Percentiles rank a stretch among this genome's conserved stretches.
These are phyloP conservation scores for Xyliphius kryptos DNA, from an alignment of 2,113 vertebrate genomes.

Conservation along the genomic window DNA sequence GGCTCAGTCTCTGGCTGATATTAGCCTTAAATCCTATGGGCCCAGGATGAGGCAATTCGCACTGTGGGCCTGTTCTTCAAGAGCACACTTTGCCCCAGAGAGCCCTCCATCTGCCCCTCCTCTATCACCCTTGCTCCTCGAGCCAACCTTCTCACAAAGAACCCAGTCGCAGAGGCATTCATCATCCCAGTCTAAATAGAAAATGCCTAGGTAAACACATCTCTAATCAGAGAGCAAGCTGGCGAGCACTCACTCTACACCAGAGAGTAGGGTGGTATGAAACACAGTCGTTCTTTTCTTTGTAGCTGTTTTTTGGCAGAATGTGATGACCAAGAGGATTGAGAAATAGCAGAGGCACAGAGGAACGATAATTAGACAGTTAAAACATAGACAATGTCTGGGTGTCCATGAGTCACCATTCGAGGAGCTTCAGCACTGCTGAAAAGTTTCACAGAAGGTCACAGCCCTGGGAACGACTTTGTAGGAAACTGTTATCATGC, in stretches of 20 bases:
- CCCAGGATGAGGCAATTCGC: constrained; percentile 36
- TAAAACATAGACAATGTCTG: constrained; percentile 42
- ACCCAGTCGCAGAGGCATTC: constrained; percentile 50
- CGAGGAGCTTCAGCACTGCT: constrained; percentile 45
- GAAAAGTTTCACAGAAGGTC: constrained; percentile 57
- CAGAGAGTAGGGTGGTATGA: constrained; percentile 27
- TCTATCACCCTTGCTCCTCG: constrained; percentile 42
- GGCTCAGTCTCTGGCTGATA: constrained; percentile 49
- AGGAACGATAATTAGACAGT: constrained; percentile 38
- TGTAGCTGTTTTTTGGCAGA: constrained; percentile 16
- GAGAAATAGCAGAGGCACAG: constrained; percentile 32
- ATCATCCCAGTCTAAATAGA: constrained; percentile 61
- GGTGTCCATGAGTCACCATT: constrained; percentile 59
- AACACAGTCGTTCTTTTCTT: constrained; percentile 9
- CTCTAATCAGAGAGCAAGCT: constrained; percentile 52
- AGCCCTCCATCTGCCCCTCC: constrained; percentile 41
- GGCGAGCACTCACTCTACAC: constrained; percentile 31
- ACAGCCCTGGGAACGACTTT: constrained; percentile 46
- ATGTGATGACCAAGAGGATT: constrained; percentile 41
- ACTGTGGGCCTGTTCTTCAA: constrained; percentile 48
- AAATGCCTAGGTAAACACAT: constrained; percentile 61
- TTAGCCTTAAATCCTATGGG: constrained; percentile 52
- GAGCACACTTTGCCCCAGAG: constrained; percentile 44
- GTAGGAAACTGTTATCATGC: constrained; percentile 54
- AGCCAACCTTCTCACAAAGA: constrained; percentile 49